Base-by-base conservation (phyloP, 2,888 invertebrate genomes). In the Laspeyria flexula region DNA sequence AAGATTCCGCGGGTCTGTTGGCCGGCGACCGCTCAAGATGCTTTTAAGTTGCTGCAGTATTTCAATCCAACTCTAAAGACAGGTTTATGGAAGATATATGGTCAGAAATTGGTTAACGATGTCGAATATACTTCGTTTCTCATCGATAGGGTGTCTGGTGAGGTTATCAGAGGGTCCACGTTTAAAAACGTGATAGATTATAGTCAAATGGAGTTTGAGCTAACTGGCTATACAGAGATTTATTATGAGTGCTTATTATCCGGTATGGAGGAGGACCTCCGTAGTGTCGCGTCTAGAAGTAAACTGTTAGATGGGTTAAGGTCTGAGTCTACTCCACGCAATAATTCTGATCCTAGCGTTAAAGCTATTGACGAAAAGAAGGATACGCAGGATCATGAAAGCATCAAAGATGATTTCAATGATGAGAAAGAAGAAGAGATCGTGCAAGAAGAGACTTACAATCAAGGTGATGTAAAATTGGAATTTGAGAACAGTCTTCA, bases 171-270 rank as follows among this genome's bases (percentile, higher is more conserved):
- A 0, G 90, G 90, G 0, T 83, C 83, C 0, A 63, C 78, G 0
- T 90, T 90, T 44, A 89, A 88, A 65, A 91, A 91, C 55, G 77
- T 90, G 0, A 85, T 91, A 25, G 90, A 91, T 59, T 90, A 90
- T 39, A 72, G 73, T 7, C 85, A 85, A 52, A 90, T 90, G 77
- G 88, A 90, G 10, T 90, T 91, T 55, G 90, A 90, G 51, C 30
- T 90, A n/a, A 83, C 79, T 6, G 90, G 87, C 0, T 88, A 82
- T 34, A 84, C 81, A 0, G 90, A 90, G 56, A 87, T 90, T 31
- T 91, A 91, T 60, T 87, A 85, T 35, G 88, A 90, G 58, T 83
- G 81, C 38, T 70, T 88, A 2, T 47, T 87, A 1, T 80, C 83
- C 12, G 82, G 81, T 16, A 69, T 83, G 58, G 81, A 83, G 0